Evolutionary conservation across 2,888 invertebrate genomes (phyloP), one percentile per base, ranked within the genome.

Genomic region (Trachelus troglodyta): DNA sequence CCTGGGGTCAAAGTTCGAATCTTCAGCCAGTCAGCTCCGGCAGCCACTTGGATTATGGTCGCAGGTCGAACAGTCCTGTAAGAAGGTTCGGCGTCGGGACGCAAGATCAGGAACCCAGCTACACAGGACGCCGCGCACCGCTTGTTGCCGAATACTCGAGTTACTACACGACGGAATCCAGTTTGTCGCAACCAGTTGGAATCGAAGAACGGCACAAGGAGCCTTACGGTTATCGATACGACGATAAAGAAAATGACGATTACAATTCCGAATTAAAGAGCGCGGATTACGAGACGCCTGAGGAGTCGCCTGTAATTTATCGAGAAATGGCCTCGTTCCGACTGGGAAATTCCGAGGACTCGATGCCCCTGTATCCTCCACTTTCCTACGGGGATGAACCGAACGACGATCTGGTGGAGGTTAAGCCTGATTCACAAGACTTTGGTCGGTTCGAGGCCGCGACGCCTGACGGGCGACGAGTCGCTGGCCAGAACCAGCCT

Each of bases 241-340:
- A 11, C 0, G 40, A 2, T 40, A 15, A 15, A 15, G 15, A 40
- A 40, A 40, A 15, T 40, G 40, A 1, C 15, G 15, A 40, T 15
- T 15, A 15, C 40, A 40, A 1, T 40, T 15, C 15, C 4, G 40
- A 40, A 40, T 40, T 6, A 40, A 15, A 0, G 40, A 15, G 11
- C 1, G 12, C 69, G 76, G 6, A 33, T 34, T 34, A 76, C 30
- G 34, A 30, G n/a, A 34, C 11, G 15, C 12, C 56, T 12, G 77
- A 81, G 33, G n/a, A 56, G 34, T 79, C 78, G 34, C 80, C 78
- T 12, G 40, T 73, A 33, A 30, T 82, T 15, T 76, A 76, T n/a
- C 75, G 75, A n/a, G 71, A 81, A 75, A 81, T 77, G 80, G 82
- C 78, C 12, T 76, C 74, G 34, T 80, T 80, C 56, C 74, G 75